Conservation (phyloP, 2,113 vertebrate species). For the Capreolus pygargus region DNA sequence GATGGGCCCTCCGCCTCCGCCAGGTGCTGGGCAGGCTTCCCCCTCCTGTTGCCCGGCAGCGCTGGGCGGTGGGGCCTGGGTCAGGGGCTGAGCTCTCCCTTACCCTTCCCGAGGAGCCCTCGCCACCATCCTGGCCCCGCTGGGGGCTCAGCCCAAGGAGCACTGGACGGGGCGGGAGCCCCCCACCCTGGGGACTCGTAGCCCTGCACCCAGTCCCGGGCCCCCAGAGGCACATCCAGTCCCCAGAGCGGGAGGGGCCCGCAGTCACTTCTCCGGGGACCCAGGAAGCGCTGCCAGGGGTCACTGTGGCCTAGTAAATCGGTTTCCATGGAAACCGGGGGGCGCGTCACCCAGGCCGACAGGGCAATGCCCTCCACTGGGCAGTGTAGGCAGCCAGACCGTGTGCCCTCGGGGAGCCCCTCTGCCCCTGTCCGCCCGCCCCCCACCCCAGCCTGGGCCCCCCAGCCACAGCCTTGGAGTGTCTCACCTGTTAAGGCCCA, state of each 20-base stretch:
- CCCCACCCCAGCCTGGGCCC: background rate
- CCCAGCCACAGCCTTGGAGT: background rate
- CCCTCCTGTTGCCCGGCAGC: no score
- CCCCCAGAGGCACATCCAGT: background rate
- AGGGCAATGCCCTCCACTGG: background rate
- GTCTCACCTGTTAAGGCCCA: background rate
- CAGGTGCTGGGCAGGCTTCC: background rate
- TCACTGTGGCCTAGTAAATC: background rate
- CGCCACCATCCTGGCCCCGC: background rate
- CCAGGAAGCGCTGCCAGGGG: accelerated
- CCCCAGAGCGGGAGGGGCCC: background rate
- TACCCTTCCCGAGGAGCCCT: background rate
- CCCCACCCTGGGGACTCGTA: accelerated
- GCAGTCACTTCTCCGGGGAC: background rate
- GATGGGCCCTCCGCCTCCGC: background rate
- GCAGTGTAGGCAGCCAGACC: background rate
- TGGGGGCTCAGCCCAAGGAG: accelerated
- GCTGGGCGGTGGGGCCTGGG: background rate
- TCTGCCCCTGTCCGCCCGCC: no score
- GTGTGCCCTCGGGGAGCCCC: background rate
- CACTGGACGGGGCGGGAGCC: background rate
- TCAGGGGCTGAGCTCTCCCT: background rate
- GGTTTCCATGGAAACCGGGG: background rate
- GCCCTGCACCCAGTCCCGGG: background rate
- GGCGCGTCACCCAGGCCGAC: background rate